phyloP scores from a whole-genome alignment of 2,797 vertebrate genomes.

The Remorina albescens region DNA sequence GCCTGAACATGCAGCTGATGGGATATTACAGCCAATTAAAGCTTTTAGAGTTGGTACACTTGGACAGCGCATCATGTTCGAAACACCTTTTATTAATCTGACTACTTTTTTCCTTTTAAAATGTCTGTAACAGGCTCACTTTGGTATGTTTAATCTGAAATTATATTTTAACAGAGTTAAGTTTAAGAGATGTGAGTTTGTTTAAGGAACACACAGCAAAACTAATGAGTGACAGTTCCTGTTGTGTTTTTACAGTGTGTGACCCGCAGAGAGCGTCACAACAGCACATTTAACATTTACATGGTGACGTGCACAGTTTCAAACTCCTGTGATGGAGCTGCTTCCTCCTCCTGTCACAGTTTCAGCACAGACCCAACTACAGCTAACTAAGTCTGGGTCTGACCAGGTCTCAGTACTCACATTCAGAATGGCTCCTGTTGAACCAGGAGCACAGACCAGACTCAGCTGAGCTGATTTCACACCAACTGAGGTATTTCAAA shows the following conservation, averaged over 20 bases:
- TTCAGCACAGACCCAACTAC: background rate
- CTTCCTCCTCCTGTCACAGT: constrained; percentile 13
- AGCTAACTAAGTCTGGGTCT: background rate
- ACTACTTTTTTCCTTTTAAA: too few relatives aligned
- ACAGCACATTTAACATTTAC: background rate
- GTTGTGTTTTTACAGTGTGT: background rate
- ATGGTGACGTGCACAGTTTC: background rate
- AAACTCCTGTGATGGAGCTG: constrained; percentile 29
- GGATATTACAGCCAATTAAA: background rate
- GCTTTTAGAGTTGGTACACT: too few relatives aligned
- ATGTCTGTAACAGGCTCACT: too few relatives aligned
- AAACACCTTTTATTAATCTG: too few relatives aligned
- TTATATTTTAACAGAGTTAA: too few relatives aligned
- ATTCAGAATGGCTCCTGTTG: constrained; percentile 32
- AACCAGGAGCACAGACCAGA: constrained; percentile 62
- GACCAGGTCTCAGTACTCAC: background rate
- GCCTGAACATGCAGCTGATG: background rate
- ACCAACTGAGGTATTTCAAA: constrained; percentile 1
- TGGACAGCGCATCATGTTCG: too few relatives aligned
- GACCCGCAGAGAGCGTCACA: background rate
- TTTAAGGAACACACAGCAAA: background rate
- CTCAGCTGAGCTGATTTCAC: background rate
- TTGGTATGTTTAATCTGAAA: too few relatives aligned
- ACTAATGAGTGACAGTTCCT: background rate
- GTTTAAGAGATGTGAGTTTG: background rate